Evolutionary conservation across 1,140 invertebrate genomes (phyloP), one percentile per base, ranked within the genome.

Genomic region (Brevipalpus yothersi): DNA sequence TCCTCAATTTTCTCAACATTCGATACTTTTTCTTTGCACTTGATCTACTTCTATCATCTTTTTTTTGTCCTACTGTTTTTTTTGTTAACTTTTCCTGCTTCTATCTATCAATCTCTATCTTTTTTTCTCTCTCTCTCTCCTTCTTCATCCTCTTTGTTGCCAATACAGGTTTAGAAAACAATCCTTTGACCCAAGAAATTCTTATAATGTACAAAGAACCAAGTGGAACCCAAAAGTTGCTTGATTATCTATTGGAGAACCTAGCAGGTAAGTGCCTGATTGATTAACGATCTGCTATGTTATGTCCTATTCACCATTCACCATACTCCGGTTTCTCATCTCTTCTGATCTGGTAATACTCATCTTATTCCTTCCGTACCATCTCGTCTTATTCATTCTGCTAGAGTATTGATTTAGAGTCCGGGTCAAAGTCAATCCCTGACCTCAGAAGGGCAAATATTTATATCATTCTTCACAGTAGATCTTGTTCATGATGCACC

Each of bases 181-280:
- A 97, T 79, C 93, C 92, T 54, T 76, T 97, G 51, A 82, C 81
- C 65, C 86, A 86, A 70, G 92, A 97, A 68, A 83, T 94, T 69
- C 77, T 90, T 71, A 80, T 82, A 56, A 77, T 95, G 43, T 95
- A 92, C 71, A 83, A 82, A 67, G 90, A 93, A 74, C 79, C 80
- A 64, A 91, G 90, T 70, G 92, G 92, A 51, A 91, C 87, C 42
- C 80, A 84, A 67, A 95, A 93, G 75, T 79, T 97, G 69, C 76
- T 96, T 23, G 83, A 85, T 23, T 91, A 83, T 71, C 83, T 97
- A 75, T 77, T 96, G 70, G 91, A 91, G 75, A 86, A 87, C 75
- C 79, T 94, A 73, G 80, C 84, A 81, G 82, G 89, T 93, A 78
- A 59, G 58, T 51, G 8, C 7, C n/a, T 49, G 10, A 31, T 51